Evolutionary conservation across 2,797 vertebrate species (phyloP).

Genomic region (Xerus rutilus): DNA sequence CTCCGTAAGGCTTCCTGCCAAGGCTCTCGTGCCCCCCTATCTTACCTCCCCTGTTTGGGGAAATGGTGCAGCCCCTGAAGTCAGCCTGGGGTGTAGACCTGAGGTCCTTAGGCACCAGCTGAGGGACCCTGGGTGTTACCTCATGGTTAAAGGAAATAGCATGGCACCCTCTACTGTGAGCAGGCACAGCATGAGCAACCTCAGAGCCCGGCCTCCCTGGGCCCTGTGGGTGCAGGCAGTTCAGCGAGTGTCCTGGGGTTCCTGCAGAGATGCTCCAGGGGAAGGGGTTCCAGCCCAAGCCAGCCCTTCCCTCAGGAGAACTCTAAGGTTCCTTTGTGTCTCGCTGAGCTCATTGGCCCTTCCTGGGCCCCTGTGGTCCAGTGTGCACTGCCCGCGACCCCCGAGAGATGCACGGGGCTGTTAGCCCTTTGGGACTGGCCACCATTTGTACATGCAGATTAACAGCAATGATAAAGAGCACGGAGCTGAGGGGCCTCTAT

Average conservation of each 20-base stretch:
- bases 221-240: no score
- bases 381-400: not conserved
- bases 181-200: rapidly evolving
- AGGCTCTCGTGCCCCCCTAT: rapidly evolving
- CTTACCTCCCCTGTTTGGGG: not conserved
- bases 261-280: no score
- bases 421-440: not conserved
- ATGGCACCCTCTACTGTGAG: not conserved
- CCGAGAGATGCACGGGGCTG: no score
- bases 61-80: not conserved
- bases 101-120: not conserved
- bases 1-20: rapidly evolving
- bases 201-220: not conserved
- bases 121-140: not conserved
- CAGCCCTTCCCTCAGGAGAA: no score
- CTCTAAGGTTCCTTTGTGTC: not conserved
- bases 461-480: rapidly evolving
- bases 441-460: no score
- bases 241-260: not conserved
- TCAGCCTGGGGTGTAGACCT: not conserved
- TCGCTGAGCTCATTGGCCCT: rapidly evolving
- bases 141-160: not conserved
- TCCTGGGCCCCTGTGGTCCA: rapidly evolving
- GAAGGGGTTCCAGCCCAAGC: not conserved
- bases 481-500: rapidly evolving